Evolutionary conservation across 2,797 vertebrate species (phyloP).

Genomic region (Esox masquinongy): DNA sequence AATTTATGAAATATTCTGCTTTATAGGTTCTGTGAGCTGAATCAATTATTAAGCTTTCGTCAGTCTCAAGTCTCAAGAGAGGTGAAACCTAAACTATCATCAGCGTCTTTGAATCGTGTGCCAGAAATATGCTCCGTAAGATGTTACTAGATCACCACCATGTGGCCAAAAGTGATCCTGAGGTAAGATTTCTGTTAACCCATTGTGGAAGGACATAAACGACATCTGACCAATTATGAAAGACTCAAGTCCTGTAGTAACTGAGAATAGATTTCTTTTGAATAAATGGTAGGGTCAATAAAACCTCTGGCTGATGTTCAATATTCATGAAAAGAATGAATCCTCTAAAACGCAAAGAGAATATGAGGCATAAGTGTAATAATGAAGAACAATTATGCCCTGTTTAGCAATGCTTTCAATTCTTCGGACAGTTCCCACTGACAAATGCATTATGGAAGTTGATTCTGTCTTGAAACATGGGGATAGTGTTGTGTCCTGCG

Average conservation of each 20-base stretch:
- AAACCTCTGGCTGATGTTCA: background rate
- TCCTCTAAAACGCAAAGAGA: background rate
- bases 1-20: background rate
- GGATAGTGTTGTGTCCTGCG: conserved; percentile 57
- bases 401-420: background rate
- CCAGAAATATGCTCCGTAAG: background rate
- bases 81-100: background rate
- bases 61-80: background rate
- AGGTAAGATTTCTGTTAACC: background rate
- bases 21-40: background rate
- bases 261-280: background rate
- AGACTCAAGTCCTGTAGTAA: too few species aligned
- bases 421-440: background rate
- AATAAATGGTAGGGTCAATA: background rate
- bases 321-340: background rate
- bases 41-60: background rate
- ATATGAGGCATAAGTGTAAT: background rate
- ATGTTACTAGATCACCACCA: background rate
- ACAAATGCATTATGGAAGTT: conserved; percentile 72
- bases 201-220: too few species aligned
- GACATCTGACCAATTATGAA: too few species aligned
- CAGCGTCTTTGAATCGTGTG: background rate
- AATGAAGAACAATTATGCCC: background rate
- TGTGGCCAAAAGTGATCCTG: conserved; percentile 1
- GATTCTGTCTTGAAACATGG: conserved; percentile 58